A percentile compares a stretch with the other conserved stretches of the same genome.
Evolutionary conservation across 2,888 invertebrate species (phyloP).

Genomic region (Andrena haemorrhoa): DNA sequence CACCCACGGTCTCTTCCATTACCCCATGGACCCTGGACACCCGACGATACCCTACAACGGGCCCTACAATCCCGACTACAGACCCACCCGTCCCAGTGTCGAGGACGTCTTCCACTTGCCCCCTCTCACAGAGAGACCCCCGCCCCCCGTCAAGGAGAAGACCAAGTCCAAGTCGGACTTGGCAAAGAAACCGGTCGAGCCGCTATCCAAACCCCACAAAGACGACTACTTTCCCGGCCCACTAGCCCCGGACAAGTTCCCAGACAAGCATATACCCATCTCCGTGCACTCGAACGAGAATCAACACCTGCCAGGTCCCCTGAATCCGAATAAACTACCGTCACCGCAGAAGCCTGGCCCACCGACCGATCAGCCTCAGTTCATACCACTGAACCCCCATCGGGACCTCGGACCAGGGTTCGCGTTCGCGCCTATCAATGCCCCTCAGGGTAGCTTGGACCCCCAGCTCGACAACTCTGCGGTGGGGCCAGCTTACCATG

Average conservation of each 20-base stretch:
- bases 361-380: slow-evolving; percentile 77
- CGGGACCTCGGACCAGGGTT: slow-evolving; percentile 64
- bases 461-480: slow-evolving; percentile 73
- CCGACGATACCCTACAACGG: slow-evolving; percentile 83
- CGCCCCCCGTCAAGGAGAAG: slow-evolving; percentile 65
- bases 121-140: slow-evolving; percentile 69
- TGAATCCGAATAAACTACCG: slow-evolving; percentile 71
- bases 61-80: slow-evolving; percentile 85
- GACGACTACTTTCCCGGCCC: slow-evolving; percentile 80
- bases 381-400: slow-evolving; percentile 75
- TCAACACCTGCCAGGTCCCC: slow-evolving; percentile 51
- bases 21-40: slow-evolving; percentile 82
- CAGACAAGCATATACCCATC: slow-evolving; percentile 60
- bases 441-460: slow-evolving; percentile 73
- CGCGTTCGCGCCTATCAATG: slow-evolving; percentile 71
- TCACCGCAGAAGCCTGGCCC: slow-evolving; percentile 30
- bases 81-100: slow-evolving; percentile 77
- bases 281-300: slow-evolving; percentile 48
- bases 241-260: slow-evolving; percentile 77
- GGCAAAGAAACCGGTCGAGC: slow-evolving; percentile 80
- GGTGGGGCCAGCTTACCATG: slow-evolving; percentile 77
- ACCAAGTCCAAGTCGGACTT: slow-evolving; percentile 77
- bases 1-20: slow-evolving; percentile 74
- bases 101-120: slow-evolving; percentile 81
- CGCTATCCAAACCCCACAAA: slow-evolving; percentile 75